Base-by-base conservation (phyloP, 1,140 invertebrate species). In the Drosophila subpulchrella region DNA sequence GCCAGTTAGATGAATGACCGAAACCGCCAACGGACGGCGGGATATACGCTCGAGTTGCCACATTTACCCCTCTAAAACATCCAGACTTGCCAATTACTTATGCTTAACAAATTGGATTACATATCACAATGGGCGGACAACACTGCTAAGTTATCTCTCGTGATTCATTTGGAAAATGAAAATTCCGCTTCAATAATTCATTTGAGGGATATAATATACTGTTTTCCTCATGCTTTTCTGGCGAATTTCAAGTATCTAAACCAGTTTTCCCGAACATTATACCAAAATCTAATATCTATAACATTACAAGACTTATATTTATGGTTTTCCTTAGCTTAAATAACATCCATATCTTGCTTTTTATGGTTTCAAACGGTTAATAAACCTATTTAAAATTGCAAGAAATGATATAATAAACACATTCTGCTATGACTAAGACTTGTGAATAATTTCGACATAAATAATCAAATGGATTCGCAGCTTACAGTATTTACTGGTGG, bases 41-140 rank as follows among this genome's bases (percentile, higher is more conserved):
- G 67, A 71, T 50, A 71, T 30, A 71, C 67, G 67, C 65, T 71
- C 44, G 65, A 71, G 67, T 71, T 58, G 44, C 65, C 51, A 41
- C 65, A 70, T 38, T 47, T 70, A 12, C 42, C 50, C 67, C 39
- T 41, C 47, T 12, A 13, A 13, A 5, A 56, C 36, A 27, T 17
- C 27, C 36, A 67, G 66, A 65, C 67, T 72, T 53, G 71, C 32
- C 72, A 56, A 75, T 75, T 75, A 75, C 72, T 75, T 74, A 76
- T 76, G 72, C 55, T 67, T 42, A 60, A 54, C 48, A 75, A 76
- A 76, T 59, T 75, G 74, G 55, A 75, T 75, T 76, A 76, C 54
- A 76, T 51, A 75, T 50, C 20, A 34, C 59, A 53, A 54, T 17
- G 10, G 38, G 36, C 20, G 47, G 17, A 74, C 58, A 44, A 17